Percentiles rank a stretch among this genome's conserved stretches.
These are phyloP conservation scores for Nothocercus julius DNA, from an alignment of 2,113 vertebrate species.

Conservation along the genomic window DNA sequence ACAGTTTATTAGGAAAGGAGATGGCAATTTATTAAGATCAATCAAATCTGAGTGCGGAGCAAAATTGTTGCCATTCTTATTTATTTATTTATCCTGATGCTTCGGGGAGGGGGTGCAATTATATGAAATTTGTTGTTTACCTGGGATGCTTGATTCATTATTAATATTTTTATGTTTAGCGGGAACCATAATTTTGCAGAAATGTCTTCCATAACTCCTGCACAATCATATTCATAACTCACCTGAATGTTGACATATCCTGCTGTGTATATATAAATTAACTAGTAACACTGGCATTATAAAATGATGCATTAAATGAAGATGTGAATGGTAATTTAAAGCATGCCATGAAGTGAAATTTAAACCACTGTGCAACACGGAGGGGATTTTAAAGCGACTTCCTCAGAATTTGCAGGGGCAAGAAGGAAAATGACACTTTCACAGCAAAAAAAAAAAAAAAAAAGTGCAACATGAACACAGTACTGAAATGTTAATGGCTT, in stretches of 20 bases:
- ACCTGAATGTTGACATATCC: conserved; percentile 71
- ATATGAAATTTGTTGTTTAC: conserved; percentile 65
- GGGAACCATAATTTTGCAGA: conserved; percentile 74
- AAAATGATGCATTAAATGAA: conserved; percentile 72
- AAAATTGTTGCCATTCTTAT: conserved; percentile 35
- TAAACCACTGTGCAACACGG: conserved; percentile 50
- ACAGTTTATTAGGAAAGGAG: conserved; percentile 72
- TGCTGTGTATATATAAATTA: conserved; percentile 72
- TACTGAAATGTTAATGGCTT: conserved; percentile 62
- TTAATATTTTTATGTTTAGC: conserved; percentile 72
- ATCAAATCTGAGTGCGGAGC: conserved; percentile 43
- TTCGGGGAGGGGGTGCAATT: not conserved
- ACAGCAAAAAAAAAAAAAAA: conserved; percentile 24
- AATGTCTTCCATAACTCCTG: conserved; percentile 68
- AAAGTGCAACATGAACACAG: conserved; percentile 21
- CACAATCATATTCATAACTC: conserved; percentile 69
- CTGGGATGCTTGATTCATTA: conserved; percentile 69
- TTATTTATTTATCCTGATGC: conserved; percentile 57
- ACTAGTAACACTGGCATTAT: conserved; percentile 70
- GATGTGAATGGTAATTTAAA: conserved; percentile 69
- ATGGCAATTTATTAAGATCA: conserved; percentile 73
- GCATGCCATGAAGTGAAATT: conserved; percentile 71
- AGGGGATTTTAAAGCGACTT: conserved; percentile 48
- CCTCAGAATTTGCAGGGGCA: conserved; percentile 41
- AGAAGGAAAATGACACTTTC: conserved; percentile 67